phyloP scores from a whole-genome alignment of 2,797 vertebrate species.

The Orestias chungarensis region DNA sequence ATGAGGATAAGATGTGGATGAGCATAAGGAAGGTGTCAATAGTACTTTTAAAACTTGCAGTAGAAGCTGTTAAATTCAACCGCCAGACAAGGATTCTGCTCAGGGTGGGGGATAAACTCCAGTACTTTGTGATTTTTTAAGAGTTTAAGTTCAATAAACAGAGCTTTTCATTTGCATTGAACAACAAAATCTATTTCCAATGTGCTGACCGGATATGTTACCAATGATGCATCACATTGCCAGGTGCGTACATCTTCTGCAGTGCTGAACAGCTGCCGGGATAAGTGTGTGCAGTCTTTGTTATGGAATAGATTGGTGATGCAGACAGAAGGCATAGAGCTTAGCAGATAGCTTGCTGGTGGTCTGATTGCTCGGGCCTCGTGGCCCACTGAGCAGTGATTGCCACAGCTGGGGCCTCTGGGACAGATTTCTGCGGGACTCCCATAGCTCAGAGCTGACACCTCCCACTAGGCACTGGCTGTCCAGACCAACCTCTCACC shows the following conservation, averaged over 20 bases:
- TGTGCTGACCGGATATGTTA: constrained; percentile 22
- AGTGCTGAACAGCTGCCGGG: constrained; percentile 35
- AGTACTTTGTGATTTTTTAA: neutral
- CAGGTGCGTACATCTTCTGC: constrained; percentile 49
- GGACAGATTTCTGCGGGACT: constrained; percentile 70
- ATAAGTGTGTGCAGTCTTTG: constrained; percentile 43
- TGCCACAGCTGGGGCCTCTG: constrained; percentile 79
- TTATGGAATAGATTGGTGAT: constrained; percentile 54
- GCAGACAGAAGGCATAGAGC: constrained; percentile 68
- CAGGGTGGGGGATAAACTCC: neutral
- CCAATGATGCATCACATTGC: constrained; percentile 23
- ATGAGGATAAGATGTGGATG: neutral
- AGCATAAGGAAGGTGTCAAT: neutral
- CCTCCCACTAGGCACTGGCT: constrained; percentile 72
- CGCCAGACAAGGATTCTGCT: neutral
- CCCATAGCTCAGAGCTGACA: constrained; percentile 76
- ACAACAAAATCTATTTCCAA: constrained; percentile 11
- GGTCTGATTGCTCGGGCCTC: constrained; percentile 75
- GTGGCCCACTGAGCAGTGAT: constrained; percentile 78
- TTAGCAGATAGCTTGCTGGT: constrained; percentile 80
- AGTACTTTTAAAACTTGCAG: neutral
- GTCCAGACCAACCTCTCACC: constrained; percentile 68
- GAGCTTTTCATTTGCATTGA: neutral
- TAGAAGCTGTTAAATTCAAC: neutral
- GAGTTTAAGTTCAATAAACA: neutral